Evolutionary conservation across 2,797 vertebrate species (phyloP), one percentile per base, ranked within the genome.

Genomic region (Lepus townsendii): DNA sequence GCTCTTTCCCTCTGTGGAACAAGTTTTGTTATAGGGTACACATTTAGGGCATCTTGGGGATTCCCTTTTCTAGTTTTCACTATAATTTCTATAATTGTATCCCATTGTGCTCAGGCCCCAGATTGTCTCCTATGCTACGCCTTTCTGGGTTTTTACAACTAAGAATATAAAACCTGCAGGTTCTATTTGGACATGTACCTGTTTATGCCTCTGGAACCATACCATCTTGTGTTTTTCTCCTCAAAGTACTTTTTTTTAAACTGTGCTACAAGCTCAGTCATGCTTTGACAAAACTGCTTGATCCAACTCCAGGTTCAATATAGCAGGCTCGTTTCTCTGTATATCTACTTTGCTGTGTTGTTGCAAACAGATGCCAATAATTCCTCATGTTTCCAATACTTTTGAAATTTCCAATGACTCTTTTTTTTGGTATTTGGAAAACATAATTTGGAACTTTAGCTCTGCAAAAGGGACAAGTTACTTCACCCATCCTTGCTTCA

Each of bases 1-100:
- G 2, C 5, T 83, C n/a, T 72, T 4, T 54, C 35, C 42, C 47
- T 91, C 47, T 79, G 7, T 22, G 20, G 7, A 20, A 17, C 2
- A 93, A 47, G 30, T 76, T 88, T 95, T 85, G 88, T 78, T 78
- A 88, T 65, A 82, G 38, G 62, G 57, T 14, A 77, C 26, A 69
- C 10, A 54, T 60, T 90, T 57, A 66, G 78, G 32, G 38, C 17
- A 75, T 38, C 52, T 66, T 79, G 63, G 20, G 12, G 22, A 14
- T 71, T 47, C 66, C 35, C 6, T 66, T 7, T 5, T 42, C n/a
- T 52, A 30, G 72, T 78, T 73, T 13, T 79, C 30, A 5, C 17
- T 72, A 24, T 68, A 38, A 76, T 60, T 80, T 71, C 32, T 89
- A 8, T 89, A 69, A 73, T 89, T 71, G 62, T 13, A 57, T 76